Percentiles rank a stretch among this genome's conserved stretches.
Conservation (phyloP, 2,888 invertebrate species). For the Notodonta ziczac region DNA sequence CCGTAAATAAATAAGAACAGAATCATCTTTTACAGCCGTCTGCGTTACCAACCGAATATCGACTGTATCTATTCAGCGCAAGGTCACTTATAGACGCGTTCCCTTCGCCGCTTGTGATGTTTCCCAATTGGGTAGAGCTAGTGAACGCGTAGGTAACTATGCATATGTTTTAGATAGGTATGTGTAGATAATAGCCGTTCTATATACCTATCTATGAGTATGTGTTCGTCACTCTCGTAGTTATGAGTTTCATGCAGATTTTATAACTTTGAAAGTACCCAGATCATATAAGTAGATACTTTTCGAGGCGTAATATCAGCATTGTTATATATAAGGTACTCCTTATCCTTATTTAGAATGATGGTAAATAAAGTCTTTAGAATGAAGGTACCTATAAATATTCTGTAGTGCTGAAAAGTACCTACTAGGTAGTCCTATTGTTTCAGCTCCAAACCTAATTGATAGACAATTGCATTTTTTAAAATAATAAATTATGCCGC, state of each 20-base stretch:
- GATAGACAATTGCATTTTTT: too few species aligned
- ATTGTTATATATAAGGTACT: too few species aligned
- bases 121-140: slow-evolving; percentile 47
- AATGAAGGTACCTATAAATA: too few species aligned
- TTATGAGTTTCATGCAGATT: slow-evolving; percentile 39
- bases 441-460: too few species aligned
- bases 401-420: too few species aligned
- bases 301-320: too few species aligned
- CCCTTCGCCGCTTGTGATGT: slow-evolving; percentile 38
- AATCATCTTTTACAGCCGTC: slow-evolving; percentile 83
- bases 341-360: too few species aligned
- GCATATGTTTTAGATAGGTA: slow-evolving; percentile 77
- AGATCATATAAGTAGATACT: slow-evolving; percentile 13
- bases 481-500: neutral
- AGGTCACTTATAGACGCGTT: slow-evolving; percentile 18
- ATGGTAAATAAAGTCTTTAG: too few species aligned
- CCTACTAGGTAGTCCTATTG: too few species aligned
- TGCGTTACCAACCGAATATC: slow-evolving; percentile 46
- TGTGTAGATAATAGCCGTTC: slow-evolving; percentile 66
- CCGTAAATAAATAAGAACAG: slow-evolving; percentile 85
- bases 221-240: slow-evolving; percentile 48
- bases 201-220: slow-evolving; percentile 45
- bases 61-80: slow-evolving; percentile 7
- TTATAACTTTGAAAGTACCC: slow-evolving; percentile 24
- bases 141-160: slow-evolving; percentile 73